Percentiles rank a stretch among this genome's conserved stretches.
Conservation (phyloP, 2,113 vertebrate species). For the human (Homo sapiens) region GRCh38 chr12:102978001-102978500, state of each 20-base stretch:
- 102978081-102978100: slow-evolving; percentile 89
- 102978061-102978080: slow-evolving; percentile 87
- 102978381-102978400: slow-evolving; percentile 92
- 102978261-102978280: slow-evolving; percentile 91
- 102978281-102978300: slow-evolving; percentile 92
- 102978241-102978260: slow-evolving; percentile 93
- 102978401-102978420: slow-evolving; percentile 86
- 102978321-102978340: slow-evolving; percentile 88
- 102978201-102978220: slow-evolving; percentile 85
- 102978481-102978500: slow-evolving; percentile 92
- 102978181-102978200: slow-evolving; percentile 89
- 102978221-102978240: slow-evolving; percentile 89
- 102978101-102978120: slow-evolving; percentile 91
- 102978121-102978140: slow-evolving; percentile 91
- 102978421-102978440: slow-evolving; percentile 85
- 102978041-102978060: slow-evolving; percentile 89
- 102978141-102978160: slow-evolving; percentile 91
- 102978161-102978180: slow-evolving; percentile 90
- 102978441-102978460: slow-evolving; percentile 91
- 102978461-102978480: slow-evolving; percentile 93
- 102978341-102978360: slow-evolving; percentile 83
- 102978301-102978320: slow-evolving; percentile 94
- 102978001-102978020: slow-evolving; percentile 91
- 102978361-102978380: slow-evolving; percentile 89
- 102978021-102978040: slow-evolving; percentile 88